Conservation (phyloP, 2,113 vertebrate species). For the Neogale vison region DNA sequence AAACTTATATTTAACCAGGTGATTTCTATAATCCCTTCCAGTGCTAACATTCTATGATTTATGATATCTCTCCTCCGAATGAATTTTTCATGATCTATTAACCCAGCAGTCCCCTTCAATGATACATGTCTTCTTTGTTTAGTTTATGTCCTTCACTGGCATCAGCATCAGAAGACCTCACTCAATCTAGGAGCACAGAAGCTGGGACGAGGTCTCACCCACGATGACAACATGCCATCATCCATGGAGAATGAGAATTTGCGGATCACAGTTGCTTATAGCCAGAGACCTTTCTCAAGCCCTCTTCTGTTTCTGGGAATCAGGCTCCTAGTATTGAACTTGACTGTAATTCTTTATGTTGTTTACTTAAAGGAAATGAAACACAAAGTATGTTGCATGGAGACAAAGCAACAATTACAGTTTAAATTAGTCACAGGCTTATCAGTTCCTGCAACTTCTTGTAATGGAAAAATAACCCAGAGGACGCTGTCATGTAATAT, state of each 20-base stretch:
- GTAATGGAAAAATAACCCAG: conserved; percentile 53
- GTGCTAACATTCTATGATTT: not conserved
- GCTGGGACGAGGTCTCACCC: not conserved
- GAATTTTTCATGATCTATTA: not conserved
- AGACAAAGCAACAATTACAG: conserved; percentile 54
- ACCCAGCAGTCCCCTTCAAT: not conserved
- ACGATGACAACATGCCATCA: fast-evolving
- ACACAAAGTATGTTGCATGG: not conserved
- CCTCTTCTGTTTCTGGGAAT: conserved; percentile 2
- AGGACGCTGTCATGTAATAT: conserved; percentile 54
- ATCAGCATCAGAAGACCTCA: not conserved
- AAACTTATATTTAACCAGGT: not conserved
- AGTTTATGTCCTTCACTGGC: not conserved
- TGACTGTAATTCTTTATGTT: conserved; percentile 33
- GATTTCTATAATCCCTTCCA: not conserved
- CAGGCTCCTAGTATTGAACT: conserved; percentile 8
- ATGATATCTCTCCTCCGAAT: not conserved
- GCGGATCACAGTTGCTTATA: not conserved
- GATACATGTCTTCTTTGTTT: not conserved
- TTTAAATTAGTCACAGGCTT: conserved; percentile 68
- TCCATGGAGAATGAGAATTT: not conserved
- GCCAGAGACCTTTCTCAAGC: not conserved
- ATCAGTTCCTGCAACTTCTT: conserved; percentile 52
- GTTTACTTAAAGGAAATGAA: conserved; percentile 58
- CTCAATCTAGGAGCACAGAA: not conserved